phyloP scores from a whole-genome alignment of 2,888 invertebrate genomes.

The Rhyacophila evoluta region DNA sequence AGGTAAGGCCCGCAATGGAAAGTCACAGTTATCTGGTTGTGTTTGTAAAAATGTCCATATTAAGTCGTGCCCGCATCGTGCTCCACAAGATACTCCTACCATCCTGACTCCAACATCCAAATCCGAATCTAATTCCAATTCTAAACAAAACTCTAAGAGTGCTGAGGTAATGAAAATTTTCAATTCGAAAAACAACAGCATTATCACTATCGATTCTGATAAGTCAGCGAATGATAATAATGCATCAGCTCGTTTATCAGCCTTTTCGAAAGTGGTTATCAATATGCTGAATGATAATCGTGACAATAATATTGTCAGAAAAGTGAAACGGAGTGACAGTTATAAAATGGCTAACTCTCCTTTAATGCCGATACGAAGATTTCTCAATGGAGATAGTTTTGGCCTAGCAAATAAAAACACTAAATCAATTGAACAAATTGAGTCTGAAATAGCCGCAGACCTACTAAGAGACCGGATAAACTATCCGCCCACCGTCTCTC shows the following conservation, averaged over 20 bases:
- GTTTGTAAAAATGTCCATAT: constrained; percentile 48
- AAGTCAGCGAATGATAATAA: constrained; percentile 49
- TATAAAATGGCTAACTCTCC: constrained; percentile 85
- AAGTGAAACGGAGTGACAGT: constrained; percentile 85
- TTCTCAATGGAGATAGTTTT: constrained; percentile 68
- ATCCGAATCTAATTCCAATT: constrained; percentile 42
- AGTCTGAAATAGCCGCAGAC: constrained; percentile 73
- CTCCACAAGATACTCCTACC: constrained; percentile 46
- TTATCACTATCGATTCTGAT: constrained; percentile 43
- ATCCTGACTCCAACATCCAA: not conserved
- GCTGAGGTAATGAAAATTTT: constrained; percentile 68
- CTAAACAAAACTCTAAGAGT: constrained; percentile 58
- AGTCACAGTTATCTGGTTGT: constrained; percentile 48
- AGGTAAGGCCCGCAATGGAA: constrained; percentile 73
- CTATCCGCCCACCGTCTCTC: constrained; percentile 76
- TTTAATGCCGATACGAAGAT: constrained; percentile 75
- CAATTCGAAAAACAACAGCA: constrained; percentile 61
- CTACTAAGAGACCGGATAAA: constrained; percentile 77
- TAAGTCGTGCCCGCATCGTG: constrained; percentile 50
- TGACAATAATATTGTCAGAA: constrained; percentile 58
- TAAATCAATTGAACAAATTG: constrained; percentile 70
- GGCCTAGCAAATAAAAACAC: constrained; percentile 65
- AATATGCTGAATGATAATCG: constrained; percentile 58
- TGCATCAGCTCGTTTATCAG: constrained; percentile 34
- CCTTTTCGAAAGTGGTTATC: constrained; percentile 47